Evolutionary conservation across 2,888 invertebrate species (phyloP).

Genomic region (Epistrophe grossulariae): DNA sequence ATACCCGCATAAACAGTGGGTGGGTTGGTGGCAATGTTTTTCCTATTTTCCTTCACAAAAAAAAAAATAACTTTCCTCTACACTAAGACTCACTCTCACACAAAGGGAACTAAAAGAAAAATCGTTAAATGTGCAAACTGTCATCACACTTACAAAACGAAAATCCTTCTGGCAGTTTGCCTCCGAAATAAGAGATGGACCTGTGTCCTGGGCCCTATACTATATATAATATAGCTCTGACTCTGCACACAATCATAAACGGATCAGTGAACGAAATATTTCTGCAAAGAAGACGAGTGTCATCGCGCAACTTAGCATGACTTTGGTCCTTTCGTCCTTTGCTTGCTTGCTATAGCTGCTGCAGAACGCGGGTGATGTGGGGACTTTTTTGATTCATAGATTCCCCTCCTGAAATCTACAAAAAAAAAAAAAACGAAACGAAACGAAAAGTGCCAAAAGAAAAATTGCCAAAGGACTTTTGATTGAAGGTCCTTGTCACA

Average conservation of each 20-base stretch:
- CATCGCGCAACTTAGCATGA: conserved; percentile 53
- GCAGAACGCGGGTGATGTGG: neutral
- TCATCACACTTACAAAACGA: conserved; percentile 55
- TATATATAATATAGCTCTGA: neutral
- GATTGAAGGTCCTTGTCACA: conserved; percentile 68
- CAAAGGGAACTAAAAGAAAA: conserved; percentile 51
- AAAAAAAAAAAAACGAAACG: neutral
- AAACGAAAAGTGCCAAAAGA: conserved; percentile 25
- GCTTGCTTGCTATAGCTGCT: neutral
- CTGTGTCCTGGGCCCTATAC: neutral
- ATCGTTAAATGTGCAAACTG: conserved; percentile 70
- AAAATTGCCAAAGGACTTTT: conserved; percentile 65
- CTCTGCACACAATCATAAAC: conserved; percentile 63
- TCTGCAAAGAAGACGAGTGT: conserved; percentile 54
- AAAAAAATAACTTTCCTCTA: too few species aligned
- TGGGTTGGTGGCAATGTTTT: neutral
- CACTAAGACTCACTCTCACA: neutral
- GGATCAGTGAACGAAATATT: conserved; percentile 67
- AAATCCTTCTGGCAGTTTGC: conserved; percentile 42
- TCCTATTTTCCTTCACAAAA: neutral
- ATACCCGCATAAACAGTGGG: too few species aligned
- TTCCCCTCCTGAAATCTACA: neutral
- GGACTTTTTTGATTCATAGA: conserved; percentile 34
- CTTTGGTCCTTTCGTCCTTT: conserved; percentile 39
- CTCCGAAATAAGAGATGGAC: conserved; percentile 18